Conservation (phyloP, 2,888 invertebrate species). For the Dinocampus coccinellae region DNA sequence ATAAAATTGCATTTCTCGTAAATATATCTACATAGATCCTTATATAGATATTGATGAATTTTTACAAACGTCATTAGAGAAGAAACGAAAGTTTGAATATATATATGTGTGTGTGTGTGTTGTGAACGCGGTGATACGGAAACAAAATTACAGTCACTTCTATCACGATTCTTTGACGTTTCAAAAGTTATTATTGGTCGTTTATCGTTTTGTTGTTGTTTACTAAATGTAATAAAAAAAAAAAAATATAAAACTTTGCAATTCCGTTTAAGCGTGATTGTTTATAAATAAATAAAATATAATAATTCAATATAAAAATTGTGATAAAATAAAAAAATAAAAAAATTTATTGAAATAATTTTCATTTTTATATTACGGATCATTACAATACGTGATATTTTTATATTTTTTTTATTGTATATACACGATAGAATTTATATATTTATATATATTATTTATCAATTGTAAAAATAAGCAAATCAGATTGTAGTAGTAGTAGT, state of each 20-base stretch:
- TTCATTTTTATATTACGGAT: too few species aligned
- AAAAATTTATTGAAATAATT: too few species aligned
- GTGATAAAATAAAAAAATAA: too few species aligned
- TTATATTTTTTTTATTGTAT: too few species aligned
- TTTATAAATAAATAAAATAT: too few species aligned
- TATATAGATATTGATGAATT: constrained; percentile 8
- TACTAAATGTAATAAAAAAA: too few species aligned
- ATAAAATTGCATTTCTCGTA: not conserved
- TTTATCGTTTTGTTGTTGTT: not conserved
- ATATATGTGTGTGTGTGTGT: not conserved
- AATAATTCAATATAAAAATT: too few species aligned
- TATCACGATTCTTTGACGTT: not conserved
- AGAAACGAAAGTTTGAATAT: constrained; percentile 26
- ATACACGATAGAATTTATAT: not conserved
- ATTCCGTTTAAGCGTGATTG: too few species aligned
- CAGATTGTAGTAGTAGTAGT: constrained; percentile 3
- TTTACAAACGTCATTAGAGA: constrained; percentile 20
- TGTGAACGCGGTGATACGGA: constrained; percentile 24
- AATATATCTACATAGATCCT: not conserved
- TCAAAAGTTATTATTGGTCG: too few species aligned
- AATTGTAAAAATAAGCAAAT: not conserved
- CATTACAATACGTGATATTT: too few species aligned
- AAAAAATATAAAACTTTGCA: too few species aligned
- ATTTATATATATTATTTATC: not conserved
- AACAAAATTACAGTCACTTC: constrained; percentile 22